Percentiles rank a stretch among this genome's conserved stretches.
These are phyloP conservation scores for Centropus bengalensis DNA, from an alignment of 2,113 vertebrate species.

Conservation along the genomic window DNA sequence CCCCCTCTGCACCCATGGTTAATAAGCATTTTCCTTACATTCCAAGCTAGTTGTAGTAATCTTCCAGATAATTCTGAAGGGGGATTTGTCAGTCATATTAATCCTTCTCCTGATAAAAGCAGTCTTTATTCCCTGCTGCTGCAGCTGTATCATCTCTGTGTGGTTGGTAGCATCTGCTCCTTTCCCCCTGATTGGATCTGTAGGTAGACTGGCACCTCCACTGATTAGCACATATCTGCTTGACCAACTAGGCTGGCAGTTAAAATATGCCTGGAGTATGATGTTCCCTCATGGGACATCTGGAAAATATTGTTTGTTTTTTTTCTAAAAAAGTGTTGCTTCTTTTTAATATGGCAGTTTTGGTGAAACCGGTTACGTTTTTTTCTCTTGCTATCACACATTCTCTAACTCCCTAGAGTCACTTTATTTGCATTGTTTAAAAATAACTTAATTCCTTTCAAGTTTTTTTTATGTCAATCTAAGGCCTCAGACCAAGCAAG, in stretches of 20 bases:
- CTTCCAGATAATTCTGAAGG: background rate
- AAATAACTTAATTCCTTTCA: background rate
- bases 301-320: background rate
- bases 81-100: background rate
- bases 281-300: background rate
- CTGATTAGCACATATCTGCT: background rate
- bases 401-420: background rate
- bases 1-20: background rate
- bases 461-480: background rate
- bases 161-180: background rate
- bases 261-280: background rate
- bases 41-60: background rate
- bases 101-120: background rate
- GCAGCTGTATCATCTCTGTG: background rate
- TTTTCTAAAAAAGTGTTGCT: background rate
- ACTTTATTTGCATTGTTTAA: background rate
- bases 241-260: background rate
- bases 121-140: background rate
- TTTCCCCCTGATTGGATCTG: background rate
- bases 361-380: background rate
- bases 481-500: background rate
- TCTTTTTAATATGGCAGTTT: background rate
- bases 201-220: background rate
- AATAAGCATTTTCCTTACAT: background rate
- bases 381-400: background rate